Percentiles rank a stretch among this genome's conserved stretches.
Conservation (phyloP, 2,797 vertebrate species). For the Melanotaenia maccullochi region DNA sequence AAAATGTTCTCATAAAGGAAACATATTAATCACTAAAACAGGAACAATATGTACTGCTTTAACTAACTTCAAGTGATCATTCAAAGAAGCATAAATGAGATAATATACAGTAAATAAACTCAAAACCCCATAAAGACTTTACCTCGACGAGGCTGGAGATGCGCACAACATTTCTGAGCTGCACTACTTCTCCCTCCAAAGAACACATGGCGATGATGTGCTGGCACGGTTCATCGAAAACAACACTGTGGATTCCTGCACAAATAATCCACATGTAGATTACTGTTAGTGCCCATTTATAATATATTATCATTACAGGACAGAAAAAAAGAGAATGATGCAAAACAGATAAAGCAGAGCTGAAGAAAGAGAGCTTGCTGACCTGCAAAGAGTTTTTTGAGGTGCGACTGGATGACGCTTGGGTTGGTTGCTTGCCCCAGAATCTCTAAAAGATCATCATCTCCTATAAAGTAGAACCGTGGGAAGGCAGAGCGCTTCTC, state of each 20-base stretch:
- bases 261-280: slow-evolving; percentile 28
- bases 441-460: slow-evolving; percentile 97
- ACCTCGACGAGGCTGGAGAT: slow-evolving; percentile 95
- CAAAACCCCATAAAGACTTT: slow-evolving; percentile 42
- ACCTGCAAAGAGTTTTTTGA: slow-evolving; percentile 98
- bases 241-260: slow-evolving; percentile 93
- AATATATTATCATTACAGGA: background rate
- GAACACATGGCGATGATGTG: slow-evolving; percentile 95
- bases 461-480: slow-evolving; percentile 97
- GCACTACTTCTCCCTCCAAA: slow-evolving; percentile 92
- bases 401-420: slow-evolving; percentile 93
- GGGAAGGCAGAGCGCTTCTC: slow-evolving; percentile 97
- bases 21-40: background rate
- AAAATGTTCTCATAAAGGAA: background rate
- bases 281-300: background rate
- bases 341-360: background rate
- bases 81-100: background rate
- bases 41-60: background rate
- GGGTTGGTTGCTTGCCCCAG: slow-evolving; percentile 95
- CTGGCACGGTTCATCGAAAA: slow-evolving; percentile 91
- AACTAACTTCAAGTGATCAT: background rate
- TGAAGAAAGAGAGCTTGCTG: slow-evolving; percentile 5
- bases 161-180: slow-evolving; percentile 88
- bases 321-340: background rate
- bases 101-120: background rate